Evolutionary conservation across 2,797 vertebrate species (phyloP).

Genomic region (Arrhamphus sclerolepis): DNA sequence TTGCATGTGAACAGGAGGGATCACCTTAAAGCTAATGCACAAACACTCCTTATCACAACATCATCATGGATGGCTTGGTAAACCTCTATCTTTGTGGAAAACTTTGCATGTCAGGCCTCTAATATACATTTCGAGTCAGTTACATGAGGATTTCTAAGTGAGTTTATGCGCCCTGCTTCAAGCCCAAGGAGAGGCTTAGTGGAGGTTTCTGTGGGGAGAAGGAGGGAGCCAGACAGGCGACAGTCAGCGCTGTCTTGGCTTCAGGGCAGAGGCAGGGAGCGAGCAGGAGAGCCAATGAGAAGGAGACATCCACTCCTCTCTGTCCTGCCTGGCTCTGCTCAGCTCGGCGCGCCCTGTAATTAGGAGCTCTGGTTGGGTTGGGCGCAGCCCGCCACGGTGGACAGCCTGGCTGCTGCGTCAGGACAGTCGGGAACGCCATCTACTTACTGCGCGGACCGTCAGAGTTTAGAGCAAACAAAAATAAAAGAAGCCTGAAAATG

Average conservation of each 20-base stretch:
- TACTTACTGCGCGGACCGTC: conserved; percentile 42
- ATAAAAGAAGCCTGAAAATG: conserved; percentile 36
- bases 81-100: background rate
- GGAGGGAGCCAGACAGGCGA: conserved; percentile 77
- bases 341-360: conserved; percentile 86
- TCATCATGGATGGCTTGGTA: conserved; percentile 9
- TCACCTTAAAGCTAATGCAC: conserved; percentile 14
- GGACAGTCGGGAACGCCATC: conserved; percentile 56
- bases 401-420: conserved; percentile 68
- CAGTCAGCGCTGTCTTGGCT: conserved; percentile 84
- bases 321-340: conserved; percentile 67
- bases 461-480: conserved; percentile 1
- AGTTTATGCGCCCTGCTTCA: conserved; percentile 42
- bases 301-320: conserved; percentile 81
- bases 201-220: conserved; percentile 75
- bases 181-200: conserved; percentile 56
- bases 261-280: conserved; percentile 80
- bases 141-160: background rate
- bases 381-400: conserved; percentile 83
- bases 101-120: background rate
- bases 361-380: conserved; percentile 88
- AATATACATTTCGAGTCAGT: background rate
- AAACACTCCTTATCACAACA: conserved; percentile 49
- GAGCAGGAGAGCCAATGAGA: conserved; percentile 88
- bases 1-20: conserved; percentile 44